Percentiles rank a stretch among this genome's conserved stretches.
Conservation (phyloP, 2,113 vertebrate genomes). For the Ictidomys tridecemlineatus region DNA sequence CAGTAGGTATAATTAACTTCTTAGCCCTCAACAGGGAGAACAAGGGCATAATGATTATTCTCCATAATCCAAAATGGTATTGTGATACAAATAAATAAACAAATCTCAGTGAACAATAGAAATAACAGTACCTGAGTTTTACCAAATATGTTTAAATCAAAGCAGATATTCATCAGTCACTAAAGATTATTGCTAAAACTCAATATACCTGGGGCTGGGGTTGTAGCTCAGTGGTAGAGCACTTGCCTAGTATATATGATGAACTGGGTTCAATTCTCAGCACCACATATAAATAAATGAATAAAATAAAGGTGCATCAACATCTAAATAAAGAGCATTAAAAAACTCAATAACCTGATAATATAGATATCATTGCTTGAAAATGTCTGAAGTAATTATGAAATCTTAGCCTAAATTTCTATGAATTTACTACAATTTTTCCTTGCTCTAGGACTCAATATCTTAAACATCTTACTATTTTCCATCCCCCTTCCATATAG, state of each 20-base stretch:
- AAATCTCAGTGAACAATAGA: not conserved
- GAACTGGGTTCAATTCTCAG: too few species aligned
- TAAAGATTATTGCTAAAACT: not conserved
- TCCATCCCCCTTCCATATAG: not conserved
- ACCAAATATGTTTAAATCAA: not conserved
- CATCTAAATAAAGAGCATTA: too few species aligned
- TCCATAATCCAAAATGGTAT: not conserved
- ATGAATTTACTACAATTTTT: conserved; percentile 2
- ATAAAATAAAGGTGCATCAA: too few species aligned
- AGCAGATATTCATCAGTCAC: not conserved
- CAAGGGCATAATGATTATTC: not conserved
- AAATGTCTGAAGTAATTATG: not conserved
- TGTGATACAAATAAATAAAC: conserved; percentile 43
- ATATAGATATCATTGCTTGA: not conserved
- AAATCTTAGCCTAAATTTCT: conserved; percentile 19
- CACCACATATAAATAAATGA: too few species aligned
- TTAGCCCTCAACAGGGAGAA: not conserved
- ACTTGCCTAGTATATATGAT: too few species aligned
- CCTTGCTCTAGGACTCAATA: not conserved
- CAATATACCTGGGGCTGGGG: not conserved
- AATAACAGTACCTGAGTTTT: conserved; percentile 18
- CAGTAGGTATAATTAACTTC: not conserved
- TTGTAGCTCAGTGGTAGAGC: too few species aligned
- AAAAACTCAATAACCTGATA: too few species aligned
- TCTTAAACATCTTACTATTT: not conserved